Conservation (phyloP, 2,113 vertebrate species). For the Lichenostomus cassidix region DNA sequence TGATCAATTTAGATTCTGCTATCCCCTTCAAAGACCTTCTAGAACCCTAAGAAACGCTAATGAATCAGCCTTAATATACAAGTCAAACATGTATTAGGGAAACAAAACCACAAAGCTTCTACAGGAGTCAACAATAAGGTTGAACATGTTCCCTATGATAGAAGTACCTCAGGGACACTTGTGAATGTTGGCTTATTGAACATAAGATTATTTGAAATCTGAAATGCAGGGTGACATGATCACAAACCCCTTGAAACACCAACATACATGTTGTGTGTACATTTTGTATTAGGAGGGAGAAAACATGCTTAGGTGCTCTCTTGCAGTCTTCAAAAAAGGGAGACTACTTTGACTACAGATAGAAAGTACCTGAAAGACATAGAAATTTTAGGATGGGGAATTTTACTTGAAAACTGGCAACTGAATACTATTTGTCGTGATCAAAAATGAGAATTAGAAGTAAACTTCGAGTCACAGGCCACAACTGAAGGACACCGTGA, state of each 20-base stretch:
- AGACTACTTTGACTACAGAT: background rate
- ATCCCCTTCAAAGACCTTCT: background rate
- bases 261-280: background rate
- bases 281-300: background rate
- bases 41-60: background rate
- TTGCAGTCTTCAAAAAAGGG: background rate
- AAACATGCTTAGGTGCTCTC: background rate
- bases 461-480: background rate
- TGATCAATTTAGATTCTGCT: background rate
- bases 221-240: background rate
- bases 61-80: background rate
- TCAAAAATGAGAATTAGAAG: background rate
- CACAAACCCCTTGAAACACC: background rate
- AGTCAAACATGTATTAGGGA: background rate
- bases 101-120: background rate
- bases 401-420: background rate
- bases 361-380: background rate
- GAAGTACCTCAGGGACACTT: background rate
- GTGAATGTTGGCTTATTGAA: background rate
- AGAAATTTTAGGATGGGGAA: background rate
- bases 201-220: background rate
- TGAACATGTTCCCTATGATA: background rate
- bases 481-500: background rate
- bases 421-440: background rate
- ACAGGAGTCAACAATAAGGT: background rate